Conservation (phyloP, 1,140 invertebrate genomes). For the Meloidogyne exigua region DNA sequence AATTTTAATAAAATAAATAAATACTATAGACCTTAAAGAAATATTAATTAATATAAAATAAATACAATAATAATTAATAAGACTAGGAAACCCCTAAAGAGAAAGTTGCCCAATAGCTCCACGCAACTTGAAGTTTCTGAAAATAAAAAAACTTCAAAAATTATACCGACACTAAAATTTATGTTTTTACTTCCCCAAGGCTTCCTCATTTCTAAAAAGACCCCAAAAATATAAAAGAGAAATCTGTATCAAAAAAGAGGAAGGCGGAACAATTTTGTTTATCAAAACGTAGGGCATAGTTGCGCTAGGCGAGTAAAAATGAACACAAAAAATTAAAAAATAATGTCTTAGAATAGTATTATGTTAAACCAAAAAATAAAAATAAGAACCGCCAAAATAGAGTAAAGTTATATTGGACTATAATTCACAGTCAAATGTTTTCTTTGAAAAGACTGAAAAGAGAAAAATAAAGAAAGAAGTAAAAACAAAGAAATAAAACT, state of each 20-base stretch:
- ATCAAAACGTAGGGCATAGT: conserved; percentile 1
- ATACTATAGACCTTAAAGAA: too few species aligned
- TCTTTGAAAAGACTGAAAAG: too few species aligned
- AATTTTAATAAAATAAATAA: too few species aligned
- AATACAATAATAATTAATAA: background rate
- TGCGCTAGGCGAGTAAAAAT: background rate
- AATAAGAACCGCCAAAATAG: background rate
- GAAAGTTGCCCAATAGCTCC: background rate
- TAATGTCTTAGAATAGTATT: background rate
- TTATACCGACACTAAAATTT: background rate
- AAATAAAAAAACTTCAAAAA: background rate
- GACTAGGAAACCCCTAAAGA: background rate
- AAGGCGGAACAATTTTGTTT: background rate
- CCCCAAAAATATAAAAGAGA: background rate
- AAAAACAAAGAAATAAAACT: too few species aligned
- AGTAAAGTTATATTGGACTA: too few species aligned
- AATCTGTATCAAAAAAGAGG: too few species aligned
- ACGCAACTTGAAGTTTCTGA: background rate
- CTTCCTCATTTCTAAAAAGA: background rate
- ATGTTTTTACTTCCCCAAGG: background rate
- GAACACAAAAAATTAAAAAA: background rate
- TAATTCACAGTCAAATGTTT: too few species aligned
- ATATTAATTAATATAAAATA: background rate
- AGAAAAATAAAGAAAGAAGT: too few species aligned
- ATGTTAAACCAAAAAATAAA: background rate